phyloP scores from a whole-genome alignment of 2,113 vertebrate species.

The Corythaixoides concolor region DNA sequence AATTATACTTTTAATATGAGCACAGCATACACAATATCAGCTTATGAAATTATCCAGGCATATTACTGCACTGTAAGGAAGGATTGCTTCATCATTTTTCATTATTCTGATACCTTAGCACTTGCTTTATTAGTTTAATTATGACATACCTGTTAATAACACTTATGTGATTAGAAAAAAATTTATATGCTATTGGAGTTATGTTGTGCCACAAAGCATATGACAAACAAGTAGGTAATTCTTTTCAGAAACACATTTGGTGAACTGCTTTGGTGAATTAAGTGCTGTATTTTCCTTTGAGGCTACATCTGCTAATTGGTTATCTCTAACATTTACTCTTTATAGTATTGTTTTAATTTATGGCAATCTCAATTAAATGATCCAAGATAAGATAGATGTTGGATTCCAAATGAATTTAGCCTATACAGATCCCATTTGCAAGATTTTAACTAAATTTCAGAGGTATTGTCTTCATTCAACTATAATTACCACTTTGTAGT shows the following conservation, averaged over 20 bases:
- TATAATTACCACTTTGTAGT: not conserved
- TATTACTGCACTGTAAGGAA: not conserved
- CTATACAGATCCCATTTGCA: not conserved
- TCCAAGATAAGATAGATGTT: not conserved
- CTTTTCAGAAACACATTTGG: not conserved
- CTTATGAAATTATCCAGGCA: not conserved
- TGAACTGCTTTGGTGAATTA: not conserved
- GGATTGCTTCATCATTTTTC: not conserved
- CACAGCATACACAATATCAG: not conserved
- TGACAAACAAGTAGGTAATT: not conserved
- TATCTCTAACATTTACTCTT: not conserved
- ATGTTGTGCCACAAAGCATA: not conserved
- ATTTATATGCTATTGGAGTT: not conserved
- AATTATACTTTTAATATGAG: not conserved
- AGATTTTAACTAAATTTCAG: not conserved
- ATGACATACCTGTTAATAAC: not conserved
- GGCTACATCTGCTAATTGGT: not conserved
- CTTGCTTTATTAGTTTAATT: not conserved
- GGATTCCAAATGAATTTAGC: not conserved
- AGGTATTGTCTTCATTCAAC: not conserved
- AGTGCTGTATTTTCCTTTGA: not conserved
- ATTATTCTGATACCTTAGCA: not conserved
- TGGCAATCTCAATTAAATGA: not conserved
- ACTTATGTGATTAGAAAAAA: not conserved
- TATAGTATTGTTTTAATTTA: slow-evolving; percentile 8